Conservation (phyloP, 2,113 vertebrate genomes). For the Rhegmatorhina hoffmannsi region DNA sequence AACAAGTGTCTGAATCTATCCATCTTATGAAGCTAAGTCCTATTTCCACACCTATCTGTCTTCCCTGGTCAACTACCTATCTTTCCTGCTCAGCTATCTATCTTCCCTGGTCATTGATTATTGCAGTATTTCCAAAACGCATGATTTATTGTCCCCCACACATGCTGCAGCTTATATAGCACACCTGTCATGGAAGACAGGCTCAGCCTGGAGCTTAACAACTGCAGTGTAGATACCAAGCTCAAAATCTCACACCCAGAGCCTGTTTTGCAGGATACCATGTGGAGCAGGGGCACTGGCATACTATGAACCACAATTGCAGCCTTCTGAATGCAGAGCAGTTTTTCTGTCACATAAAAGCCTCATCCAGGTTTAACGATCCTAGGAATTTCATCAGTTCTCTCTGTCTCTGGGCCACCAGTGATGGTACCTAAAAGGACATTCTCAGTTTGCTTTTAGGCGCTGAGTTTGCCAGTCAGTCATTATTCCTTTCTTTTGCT, state of each 20-base stretch:
- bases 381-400: background rate
- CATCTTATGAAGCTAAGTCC: background rate
- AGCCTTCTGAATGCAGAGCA: background rate
- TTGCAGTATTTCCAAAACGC: background rate
- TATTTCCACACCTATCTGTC: background rate
- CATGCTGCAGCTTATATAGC: background rate
- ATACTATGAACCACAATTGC: background rate
- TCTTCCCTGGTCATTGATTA: background rate
- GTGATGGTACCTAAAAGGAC: background rate
- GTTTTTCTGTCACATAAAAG: background rate
- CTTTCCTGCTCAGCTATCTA: background rate
- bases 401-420: background rate
- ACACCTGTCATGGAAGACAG: rapidly evolving
- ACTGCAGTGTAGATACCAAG: background rate
- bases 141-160: background rate
- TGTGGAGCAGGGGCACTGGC: background rate
- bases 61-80: background rate
- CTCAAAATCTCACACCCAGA: background rate
- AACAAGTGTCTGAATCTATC: background rate
- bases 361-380: background rate
- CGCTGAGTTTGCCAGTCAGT: background rate
- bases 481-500: background rate
- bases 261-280: background rate
- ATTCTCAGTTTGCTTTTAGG: background rate
- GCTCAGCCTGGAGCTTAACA: background rate